Evolutionary conservation across 2,797 vertebrate genomes (phyloP).

Genomic region (Eulemur mongoz): DNA sequence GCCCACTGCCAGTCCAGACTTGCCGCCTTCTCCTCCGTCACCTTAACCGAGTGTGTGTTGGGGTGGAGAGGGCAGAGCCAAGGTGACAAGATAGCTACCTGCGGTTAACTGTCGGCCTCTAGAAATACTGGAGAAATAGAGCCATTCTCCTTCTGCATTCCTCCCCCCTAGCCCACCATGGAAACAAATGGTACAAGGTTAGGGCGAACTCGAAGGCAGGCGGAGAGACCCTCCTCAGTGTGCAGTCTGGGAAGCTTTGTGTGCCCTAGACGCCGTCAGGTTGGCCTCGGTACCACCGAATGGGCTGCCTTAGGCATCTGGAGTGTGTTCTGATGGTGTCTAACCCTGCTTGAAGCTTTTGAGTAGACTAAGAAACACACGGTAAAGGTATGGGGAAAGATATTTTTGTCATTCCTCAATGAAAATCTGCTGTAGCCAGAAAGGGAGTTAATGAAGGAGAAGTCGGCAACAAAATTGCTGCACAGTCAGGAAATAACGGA

Average conservation of each 20-base stretch:
- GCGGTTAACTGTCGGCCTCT: neutral
- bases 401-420: neutral
- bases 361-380: neutral
- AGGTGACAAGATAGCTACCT: neutral
- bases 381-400: neutral
- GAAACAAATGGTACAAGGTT: neutral
- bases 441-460: neutral
- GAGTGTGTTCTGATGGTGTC: neutral
- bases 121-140: neutral
- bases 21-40: no score
- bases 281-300: neutral
- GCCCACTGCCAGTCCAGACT: no score
- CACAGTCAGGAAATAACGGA: neutral
- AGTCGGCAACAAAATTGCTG: neutral
- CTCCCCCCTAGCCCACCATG: neutral
- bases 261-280: neutral
- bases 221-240: neutral
- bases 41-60: neutral
- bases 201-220: neutral
- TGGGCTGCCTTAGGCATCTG: neutral
- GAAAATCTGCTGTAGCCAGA: neutral
- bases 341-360: neutral
- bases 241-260: neutral
- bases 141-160: neutral
- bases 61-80: neutral